Percentiles rank a stretch among this genome's conserved stretches.
These are phyloP conservation scores for Camponotus floridanus DNA, from an alignment of 1,140 invertebrate genomes.

Conservation along the genomic window DNA sequence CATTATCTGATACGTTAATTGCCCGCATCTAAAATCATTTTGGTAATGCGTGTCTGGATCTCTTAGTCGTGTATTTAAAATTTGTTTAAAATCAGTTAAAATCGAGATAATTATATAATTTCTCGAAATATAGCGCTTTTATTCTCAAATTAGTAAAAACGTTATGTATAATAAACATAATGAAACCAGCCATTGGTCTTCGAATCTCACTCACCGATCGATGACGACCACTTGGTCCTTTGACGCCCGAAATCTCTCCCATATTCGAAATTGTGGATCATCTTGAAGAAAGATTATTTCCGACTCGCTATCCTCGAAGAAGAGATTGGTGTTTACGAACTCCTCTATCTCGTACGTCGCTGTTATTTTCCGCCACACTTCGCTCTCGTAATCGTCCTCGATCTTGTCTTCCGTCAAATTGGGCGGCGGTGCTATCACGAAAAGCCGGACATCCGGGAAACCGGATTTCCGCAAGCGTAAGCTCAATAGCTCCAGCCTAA, in stretches of 20 bases:
- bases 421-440: constrained; percentile 72
- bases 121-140: no score
- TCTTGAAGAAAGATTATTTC: constrained; percentile 78
- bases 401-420: constrained; percentile 32
- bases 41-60: background rate
- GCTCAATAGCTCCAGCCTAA: constrained; percentile 79
- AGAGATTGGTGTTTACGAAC: constrained; percentile 7
- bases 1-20: constrained; percentile 82
- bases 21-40: constrained; percentile 80
- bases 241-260: constrained; percentile 75
- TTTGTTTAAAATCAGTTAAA: no score
- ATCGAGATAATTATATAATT: no score
- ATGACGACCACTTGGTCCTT: constrained; percentile 80
- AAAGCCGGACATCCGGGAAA: constrained; percentile 76
- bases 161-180: no score
- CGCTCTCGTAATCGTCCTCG: constrained; percentile 71
- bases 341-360: constrained; percentile 60
- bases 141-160: no score
- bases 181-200: no score
- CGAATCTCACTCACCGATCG: constrained; percentile 75
- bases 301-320: constrained; percentile 51
- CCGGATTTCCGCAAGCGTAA: constrained; percentile 76
- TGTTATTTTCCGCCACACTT: constrained; percentile 73
- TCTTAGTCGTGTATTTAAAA: no score
- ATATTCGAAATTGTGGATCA: constrained; percentile 71